Evolutionary conservation across 2,113 vertebrate species (phyloP).

Genomic region (Apodemus sylvaticus): DNA sequence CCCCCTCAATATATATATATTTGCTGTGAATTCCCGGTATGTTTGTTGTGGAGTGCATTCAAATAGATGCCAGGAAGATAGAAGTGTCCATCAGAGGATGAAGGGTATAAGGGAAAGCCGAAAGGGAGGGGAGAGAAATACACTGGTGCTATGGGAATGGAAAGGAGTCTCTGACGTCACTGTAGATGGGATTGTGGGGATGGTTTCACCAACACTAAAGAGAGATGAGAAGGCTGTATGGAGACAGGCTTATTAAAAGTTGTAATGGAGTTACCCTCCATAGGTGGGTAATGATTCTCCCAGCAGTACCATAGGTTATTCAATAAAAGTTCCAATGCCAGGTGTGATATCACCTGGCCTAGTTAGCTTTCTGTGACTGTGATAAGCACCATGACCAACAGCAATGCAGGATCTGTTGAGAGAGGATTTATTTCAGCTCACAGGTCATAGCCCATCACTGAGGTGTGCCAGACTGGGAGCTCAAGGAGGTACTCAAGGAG

Average conservation of each 20-base stretch:
- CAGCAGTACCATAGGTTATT: neutral
- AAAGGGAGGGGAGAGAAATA: neutral
- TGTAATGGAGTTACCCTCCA: no score
- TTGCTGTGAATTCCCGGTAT: neutral
- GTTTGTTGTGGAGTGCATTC: neutral
- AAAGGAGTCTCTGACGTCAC: neutral
- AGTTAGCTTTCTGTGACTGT: no score
- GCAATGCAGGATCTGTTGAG: neutral
- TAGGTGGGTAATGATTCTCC: neutral
- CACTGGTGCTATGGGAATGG: neutral
- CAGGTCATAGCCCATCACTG: neutral
- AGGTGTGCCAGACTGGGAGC: neutral
- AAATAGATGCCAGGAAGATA: neutral
- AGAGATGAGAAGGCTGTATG: neutral
- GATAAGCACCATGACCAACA: neutral
- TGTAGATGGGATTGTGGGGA: neutral
- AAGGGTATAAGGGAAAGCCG: no score
- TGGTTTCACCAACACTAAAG: neutral
- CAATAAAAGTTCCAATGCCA: neutral
- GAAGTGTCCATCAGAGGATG: neutral
- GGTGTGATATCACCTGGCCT: neutral
- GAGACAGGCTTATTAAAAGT: neutral
- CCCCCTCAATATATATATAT: neutral
- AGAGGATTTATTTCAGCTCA: neutral
- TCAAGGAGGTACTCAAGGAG: neutral